These are phyloP conservation scores for Antechinus flavipes DNA, from an alignment of 2,113 vertebrate genomes.

Conservation along the genomic window DNA sequence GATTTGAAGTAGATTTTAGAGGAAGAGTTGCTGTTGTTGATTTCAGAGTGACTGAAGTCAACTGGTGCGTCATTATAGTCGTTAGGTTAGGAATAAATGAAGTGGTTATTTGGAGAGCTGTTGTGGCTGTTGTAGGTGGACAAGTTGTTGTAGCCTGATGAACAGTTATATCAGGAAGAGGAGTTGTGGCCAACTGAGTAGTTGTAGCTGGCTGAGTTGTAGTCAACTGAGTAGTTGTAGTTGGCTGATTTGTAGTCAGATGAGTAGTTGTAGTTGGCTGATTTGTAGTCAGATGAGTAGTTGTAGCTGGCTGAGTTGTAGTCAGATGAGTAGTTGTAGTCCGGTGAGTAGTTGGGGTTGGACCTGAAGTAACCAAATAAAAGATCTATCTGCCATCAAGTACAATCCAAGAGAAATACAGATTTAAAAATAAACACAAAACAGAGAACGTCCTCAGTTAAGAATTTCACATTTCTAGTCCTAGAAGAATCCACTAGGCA, in stretches of 20 bases:
- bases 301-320: neutral
- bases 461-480: neutral
- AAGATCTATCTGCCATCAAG: neutral
- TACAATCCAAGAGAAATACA: neutral
- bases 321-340: neutral
- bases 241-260: neutral
- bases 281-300: neutral
- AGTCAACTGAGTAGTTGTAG: neutral
- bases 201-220: neutral
- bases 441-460: neutral
- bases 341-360: neutral
- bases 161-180: slow-evolving; percentile 38
- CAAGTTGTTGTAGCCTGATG: neutral
- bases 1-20: neutral
- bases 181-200: neutral
- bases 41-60: neutral
- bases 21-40: neutral
- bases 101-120: neutral
- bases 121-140: neutral
- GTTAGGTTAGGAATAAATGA: neutral
- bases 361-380: slow-evolving; percentile 48
- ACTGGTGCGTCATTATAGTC: accelerated
- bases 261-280: neutral
- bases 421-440: neutral
- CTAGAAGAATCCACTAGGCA: neutral